Conservation (phyloP, 2,888 invertebrate genomes). For the Metacarcinus magister region DNA sequence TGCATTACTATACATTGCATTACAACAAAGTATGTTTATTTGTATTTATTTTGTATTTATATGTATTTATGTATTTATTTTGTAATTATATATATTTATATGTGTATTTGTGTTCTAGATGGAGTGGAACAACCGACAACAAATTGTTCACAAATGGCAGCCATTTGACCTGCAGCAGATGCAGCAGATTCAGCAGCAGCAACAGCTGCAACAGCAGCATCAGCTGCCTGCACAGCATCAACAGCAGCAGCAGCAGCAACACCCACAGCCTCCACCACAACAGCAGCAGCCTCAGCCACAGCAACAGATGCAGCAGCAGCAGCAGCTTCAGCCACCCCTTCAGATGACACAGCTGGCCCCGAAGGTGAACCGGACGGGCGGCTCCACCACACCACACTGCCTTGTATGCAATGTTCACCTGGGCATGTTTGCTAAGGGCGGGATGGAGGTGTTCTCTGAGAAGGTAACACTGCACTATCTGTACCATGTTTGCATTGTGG, state of each 20-base stretch:
- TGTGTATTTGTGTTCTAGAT: constrained; percentile 60
- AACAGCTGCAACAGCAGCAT: constrained; percentile 65
- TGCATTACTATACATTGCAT: too few species aligned
- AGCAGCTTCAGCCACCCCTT: constrained; percentile 31
- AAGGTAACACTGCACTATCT: constrained; percentile 61
- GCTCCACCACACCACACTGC: constrained; percentile 72
- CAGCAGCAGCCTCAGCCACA: constrained; percentile 54
- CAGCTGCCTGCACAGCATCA: constrained; percentile 43
- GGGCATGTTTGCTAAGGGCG: constrained; percentile 79
- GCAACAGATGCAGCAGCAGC: constrained; percentile 55
- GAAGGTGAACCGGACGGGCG: constrained; percentile 65
- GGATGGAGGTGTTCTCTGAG: constrained; percentile 78
- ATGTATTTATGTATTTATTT: neutral
- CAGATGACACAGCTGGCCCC: neutral
- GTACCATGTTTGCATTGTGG: neutral
- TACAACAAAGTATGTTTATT: too few species aligned
- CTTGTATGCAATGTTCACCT: constrained; percentile 75
- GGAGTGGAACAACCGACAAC: constrained; percentile 76
- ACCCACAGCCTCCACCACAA: constrained; percentile 43
- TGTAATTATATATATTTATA: neutral
- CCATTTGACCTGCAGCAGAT: constrained; percentile 78
- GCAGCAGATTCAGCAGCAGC: constrained; percentile 72
- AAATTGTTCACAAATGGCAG: constrained; percentile 73
- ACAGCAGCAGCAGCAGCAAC: constrained; percentile 64
- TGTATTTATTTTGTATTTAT: neutral